A percentile compares a stretch with the other conserved stretches of the same genome.
phyloP scores from a whole-genome alignment of 2,113 vertebrate species.

The Tenebrosternarchus preto region DNA sequence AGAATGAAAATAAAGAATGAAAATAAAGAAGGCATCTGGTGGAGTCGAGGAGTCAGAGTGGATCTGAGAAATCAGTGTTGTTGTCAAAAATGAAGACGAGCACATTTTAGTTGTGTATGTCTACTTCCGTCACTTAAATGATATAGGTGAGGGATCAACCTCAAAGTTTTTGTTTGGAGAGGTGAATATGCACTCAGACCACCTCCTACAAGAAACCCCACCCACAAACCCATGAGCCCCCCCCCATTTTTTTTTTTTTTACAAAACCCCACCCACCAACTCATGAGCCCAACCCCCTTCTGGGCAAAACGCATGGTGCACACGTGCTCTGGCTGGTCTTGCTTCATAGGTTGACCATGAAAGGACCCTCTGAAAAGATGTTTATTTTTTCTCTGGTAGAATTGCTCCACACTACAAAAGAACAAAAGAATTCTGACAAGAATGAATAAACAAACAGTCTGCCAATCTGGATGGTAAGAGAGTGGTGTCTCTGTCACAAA shows the following conservation, averaged over 20 bases:
- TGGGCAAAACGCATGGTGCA: constrained; percentile 53
- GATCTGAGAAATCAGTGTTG: too few species aligned
- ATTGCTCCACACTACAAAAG: constrained; percentile 50
- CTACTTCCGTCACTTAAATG: background rate
- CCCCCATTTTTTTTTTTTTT: too few species aligned
- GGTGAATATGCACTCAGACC: background rate
- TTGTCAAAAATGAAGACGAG: too few species aligned
- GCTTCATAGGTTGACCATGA: constrained; percentile 37
- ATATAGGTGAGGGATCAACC: background rate
- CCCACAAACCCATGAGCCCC: background rate
- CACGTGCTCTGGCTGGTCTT: constrained; percentile 20
- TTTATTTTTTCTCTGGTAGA: constrained; percentile 56
- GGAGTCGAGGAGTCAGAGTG: too few species aligned
- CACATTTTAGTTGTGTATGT: too few species aligned
- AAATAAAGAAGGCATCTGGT: constrained; percentile 49
- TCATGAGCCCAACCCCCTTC: constrained; percentile 4
- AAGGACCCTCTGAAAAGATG: constrained; percentile 49
- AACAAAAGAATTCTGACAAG: constrained; percentile 44
- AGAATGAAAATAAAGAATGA: constrained; percentile 45
- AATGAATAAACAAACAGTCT: constrained; percentile 64
- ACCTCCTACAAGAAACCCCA: constrained; percentile 22
- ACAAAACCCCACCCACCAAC: too few species aligned
- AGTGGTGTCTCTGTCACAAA: constrained; percentile 44
- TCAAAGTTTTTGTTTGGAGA: background rate
- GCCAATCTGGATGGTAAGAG: constrained; percentile 53